Evolutionary conservation across 2,113 vertebrate genomes (phyloP).

Genomic region (Cephalopterus ornatus): DNA sequence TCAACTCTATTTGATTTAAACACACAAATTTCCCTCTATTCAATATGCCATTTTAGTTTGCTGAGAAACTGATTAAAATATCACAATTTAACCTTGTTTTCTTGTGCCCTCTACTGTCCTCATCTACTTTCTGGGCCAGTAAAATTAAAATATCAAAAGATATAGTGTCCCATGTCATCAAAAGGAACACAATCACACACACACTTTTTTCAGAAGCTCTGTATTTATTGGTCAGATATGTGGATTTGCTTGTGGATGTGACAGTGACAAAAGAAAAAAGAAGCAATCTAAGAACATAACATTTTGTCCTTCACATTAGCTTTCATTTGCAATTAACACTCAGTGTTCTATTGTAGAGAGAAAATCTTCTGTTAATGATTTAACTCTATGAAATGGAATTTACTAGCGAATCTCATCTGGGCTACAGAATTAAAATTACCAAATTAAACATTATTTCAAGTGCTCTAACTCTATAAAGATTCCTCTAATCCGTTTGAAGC

Average conservation of each 20-base stretch:
- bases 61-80: neutral
- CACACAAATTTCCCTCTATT: neutral
- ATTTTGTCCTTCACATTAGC: neutral
- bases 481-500: neutral
- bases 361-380: neutral
- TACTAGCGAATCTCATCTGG: neutral
- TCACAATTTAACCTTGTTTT: neutral
- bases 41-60: neutral
- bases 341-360: neutral
- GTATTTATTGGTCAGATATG: neutral
- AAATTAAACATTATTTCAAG: slow-evolving; percentile 2
- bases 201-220: neutral
- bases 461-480: neutral
- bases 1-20: neutral
- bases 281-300: neutral
- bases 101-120: neutral
- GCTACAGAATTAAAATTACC: neutral
- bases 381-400: neutral
- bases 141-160: neutral
- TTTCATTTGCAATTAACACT: neutral
- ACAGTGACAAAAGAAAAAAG: neutral
- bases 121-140: neutral
- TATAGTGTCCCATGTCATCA: neutral
- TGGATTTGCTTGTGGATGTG: neutral
- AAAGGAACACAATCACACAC: neutral